Base-by-base conservation (phyloP, 2,888 invertebrate genomes). In the Thysanoteuthis rhombus region DNA sequence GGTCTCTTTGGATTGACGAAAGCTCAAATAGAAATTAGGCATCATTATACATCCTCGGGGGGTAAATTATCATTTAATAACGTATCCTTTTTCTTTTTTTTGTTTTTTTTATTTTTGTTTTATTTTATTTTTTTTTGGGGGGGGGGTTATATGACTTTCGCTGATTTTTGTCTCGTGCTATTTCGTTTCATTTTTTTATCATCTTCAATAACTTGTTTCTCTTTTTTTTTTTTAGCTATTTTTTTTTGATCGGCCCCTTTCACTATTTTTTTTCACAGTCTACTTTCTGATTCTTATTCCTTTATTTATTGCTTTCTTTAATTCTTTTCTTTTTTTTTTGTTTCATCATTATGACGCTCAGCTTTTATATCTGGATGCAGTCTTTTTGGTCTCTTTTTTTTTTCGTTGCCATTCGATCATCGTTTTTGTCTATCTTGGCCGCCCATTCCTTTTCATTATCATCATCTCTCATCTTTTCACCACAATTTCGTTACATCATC, bases 1-100 rank as follows among this genome's bases (percentile, higher is more conserved):
- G 75, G 75, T 75, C 75, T 75, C n/a, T 75, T 75, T 75, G n/a
- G 75, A 75, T 75, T 75, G n/a, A 75, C 75, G 75, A 75, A 75
- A 75, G 75, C n/a, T 75, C 75, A n/a, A n/a, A 75, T 75, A n/a
- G 16, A 75, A 75, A 75, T 75, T 75, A 75, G 36, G 75, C n/a
- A 75, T 75, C 75, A 75, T 75, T 75, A 75, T 52, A 25, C 52
- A 52, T 75, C 75, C 75, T 75, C 36, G 16, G 36, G 75, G 75
- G 75, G n/a, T 75, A 75, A 75, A 75, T 75, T 75, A 75, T 75
- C 75, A 75, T 75, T 75, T 75, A 75, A 75, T 75, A 75, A 75
- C 75, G 75, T 75, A n/a, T 10, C n/a, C 75, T 75, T 75, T 58
- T 58, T 58, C 6, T n/a, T n/a, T n/a, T n/a, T n/a, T n/a, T 36